Evolutionary conservation across 1,140 invertebrate genomes (phyloP).

Genomic region (Cydia fagiglandana): DNA sequence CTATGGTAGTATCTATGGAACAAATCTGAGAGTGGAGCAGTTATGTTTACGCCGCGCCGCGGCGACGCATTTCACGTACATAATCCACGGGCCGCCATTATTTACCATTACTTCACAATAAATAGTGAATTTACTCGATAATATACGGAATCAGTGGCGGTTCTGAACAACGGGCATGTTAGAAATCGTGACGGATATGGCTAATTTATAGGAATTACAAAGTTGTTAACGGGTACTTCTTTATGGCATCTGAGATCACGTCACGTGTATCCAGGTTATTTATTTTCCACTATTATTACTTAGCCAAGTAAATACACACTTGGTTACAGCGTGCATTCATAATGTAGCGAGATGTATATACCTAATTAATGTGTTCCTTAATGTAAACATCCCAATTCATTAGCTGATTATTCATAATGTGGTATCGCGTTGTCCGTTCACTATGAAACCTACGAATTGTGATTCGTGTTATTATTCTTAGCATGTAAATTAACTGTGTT

Average conservation of each 20-base stretch:
- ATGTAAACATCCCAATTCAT: not conserved
- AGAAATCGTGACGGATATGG: not conserved
- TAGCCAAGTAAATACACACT: not conserved
- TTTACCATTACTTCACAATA: slow-evolving; percentile 28
- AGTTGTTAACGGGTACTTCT: not conserved
- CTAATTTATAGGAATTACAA: slow-evolving; percentile 8
- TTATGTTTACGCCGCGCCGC: not conserved
- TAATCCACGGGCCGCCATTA: not conserved
- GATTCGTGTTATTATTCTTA: not conserved
- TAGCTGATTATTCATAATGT: not conserved
- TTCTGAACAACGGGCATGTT: not conserved
- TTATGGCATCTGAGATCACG: not conserved
- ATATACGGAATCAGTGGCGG: not conserved
- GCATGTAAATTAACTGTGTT: slow-evolving; percentile 20
- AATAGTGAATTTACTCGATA: not conserved
- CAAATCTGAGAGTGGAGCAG: not conserved
- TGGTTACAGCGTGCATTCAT: not conserved
- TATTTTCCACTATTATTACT: not conserved
- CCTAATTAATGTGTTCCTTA: not conserved
- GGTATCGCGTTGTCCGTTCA: not conserved
- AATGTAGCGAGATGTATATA: not conserved
- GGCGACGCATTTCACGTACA: not conserved
- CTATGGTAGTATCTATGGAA: not conserved
- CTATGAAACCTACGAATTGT: not conserved
- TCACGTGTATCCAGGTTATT: slow-evolving; percentile 2